Percentiles rank a stretch among this genome's conserved stretches.
Conservation (phyloP, 2,113 vertebrate species). For the Canis aureus region DNA sequence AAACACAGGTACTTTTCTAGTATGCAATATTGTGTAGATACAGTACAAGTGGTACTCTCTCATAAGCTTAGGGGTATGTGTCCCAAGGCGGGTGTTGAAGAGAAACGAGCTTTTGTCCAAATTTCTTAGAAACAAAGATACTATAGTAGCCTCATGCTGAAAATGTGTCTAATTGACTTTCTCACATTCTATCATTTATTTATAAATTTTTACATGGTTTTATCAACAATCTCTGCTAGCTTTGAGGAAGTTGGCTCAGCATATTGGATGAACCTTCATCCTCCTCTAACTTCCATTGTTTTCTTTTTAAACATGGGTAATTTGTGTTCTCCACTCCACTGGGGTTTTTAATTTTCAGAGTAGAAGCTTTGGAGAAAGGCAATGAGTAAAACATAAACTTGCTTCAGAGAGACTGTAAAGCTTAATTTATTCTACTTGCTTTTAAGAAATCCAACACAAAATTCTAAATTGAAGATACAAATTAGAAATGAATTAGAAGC, state of each 20-base stretch:
- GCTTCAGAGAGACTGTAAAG: not conserved
- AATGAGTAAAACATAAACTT: slow-evolving; percentile 20
- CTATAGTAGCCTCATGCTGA: not conserved
- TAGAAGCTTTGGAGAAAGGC: not conserved
- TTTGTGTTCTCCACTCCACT: not conserved
- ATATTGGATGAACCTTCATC: not conserved
- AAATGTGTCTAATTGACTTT: not conserved
- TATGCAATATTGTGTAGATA: too few relatives aligned
- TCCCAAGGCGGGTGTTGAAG: not conserved
- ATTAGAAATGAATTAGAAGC: not conserved
- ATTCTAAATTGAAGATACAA: not conserved
- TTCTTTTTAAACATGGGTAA: not conserved
- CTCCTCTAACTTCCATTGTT: not conserved
- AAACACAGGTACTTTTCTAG: slow-evolving; percentile 53
- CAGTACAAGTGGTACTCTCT: not conserved
- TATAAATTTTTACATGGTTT: not conserved
- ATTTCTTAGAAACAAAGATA: not conserved
- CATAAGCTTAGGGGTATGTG: too few relatives aligned
- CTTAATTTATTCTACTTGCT: not conserved
- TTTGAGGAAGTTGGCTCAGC: not conserved
- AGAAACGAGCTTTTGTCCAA: not conserved
- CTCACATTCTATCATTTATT: not conserved
- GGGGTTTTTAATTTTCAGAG: not conserved
- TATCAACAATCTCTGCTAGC: not conserved
- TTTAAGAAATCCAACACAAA: not conserved